Evolutionary conservation across 2,797 vertebrate genomes (phyloP).

Genomic region (Poecilia gillii): DNA sequence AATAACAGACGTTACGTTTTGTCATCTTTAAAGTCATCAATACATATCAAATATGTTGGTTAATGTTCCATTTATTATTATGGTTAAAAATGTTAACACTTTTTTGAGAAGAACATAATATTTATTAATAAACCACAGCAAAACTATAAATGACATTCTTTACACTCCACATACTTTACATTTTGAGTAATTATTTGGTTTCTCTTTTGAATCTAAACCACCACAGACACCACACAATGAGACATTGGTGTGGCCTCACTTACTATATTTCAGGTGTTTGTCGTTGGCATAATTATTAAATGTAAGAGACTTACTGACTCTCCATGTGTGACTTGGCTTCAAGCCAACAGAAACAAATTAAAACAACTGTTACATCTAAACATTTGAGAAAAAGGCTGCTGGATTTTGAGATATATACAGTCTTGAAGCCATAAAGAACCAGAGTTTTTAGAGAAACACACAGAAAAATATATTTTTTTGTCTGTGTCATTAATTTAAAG

Average conservation of each 20-base stretch:
- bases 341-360: conserved; percentile 6
- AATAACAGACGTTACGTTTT: too few species aligned
- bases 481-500: background rate
- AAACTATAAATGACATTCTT: background rate
- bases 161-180: background rate
- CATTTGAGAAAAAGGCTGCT: background rate
- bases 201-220: background rate
- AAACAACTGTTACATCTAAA: conserved; percentile 15
- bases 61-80: too few species aligned
- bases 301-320: conserved; percentile 14
- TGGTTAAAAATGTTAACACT: background rate
- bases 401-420: background rate
- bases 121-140: background rate
- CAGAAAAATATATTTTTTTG: background rate
- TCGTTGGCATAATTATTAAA: conserved; percentile 45
- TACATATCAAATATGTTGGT: too few species aligned
- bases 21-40: too few species aligned
- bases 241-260: conserved; percentile 53
- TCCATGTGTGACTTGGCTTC: conserved; percentile 22
- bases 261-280: conserved; percentile 52
- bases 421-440: background rate
- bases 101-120: background rate
- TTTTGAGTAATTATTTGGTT: background rate
- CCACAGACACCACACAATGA: background rate
- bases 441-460: background rate